These are phyloP conservation scores for Phymanthus crucifer DNA, from an alignment of 92 coral and sea anemone genomes.

Conservation along the genomic window DNA sequence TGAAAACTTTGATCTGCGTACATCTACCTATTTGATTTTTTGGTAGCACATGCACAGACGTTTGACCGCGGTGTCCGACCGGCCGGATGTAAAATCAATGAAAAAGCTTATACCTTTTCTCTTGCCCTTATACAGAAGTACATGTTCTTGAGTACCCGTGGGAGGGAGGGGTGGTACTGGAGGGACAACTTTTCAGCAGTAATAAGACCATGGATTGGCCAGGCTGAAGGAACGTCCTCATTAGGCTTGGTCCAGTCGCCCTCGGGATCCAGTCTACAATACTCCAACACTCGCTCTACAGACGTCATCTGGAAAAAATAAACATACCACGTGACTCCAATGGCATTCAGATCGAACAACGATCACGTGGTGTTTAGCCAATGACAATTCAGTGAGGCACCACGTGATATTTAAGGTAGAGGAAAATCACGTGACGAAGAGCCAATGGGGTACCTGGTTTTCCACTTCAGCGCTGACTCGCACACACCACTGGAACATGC, in stretches of 20 bases:
- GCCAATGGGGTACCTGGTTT: conserved; percentile 67
- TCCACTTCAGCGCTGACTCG: conserved; percentile 91
- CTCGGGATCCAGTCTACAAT: conserved; percentile 77
- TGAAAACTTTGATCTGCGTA: too few species aligned
- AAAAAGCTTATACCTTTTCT: conserved; percentile 70
- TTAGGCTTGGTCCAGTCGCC: conserved; percentile 70
- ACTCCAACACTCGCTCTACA: conserved; percentile 85
- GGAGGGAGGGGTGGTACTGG: conserved; percentile 90
- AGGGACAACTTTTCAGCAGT: conserved; percentile 75
- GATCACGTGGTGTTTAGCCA: neutral
- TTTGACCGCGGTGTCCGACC: neutral
- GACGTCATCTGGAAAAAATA: conserved; percentile 74
- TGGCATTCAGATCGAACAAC: neutral
- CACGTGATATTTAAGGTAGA: too few species aligned
- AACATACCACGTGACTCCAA: neutral
- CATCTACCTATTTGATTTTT: too few species aligned
- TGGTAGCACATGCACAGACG: too few species aligned
- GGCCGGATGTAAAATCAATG: neutral
- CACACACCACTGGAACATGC: conserved; percentile 93
- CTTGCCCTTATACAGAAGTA: conserved; percentile 82
- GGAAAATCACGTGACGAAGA: neutral
- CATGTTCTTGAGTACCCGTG: conserved; percentile 80
- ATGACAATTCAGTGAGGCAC: neutral
- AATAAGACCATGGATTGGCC: conserved; percentile 92
- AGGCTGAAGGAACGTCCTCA: conserved; percentile 49